Percentiles rank a stretch among this genome's conserved stretches.
phyloP scores from a whole-genome alignment of 2,797 vertebrate genomes.

The Enteromius unitaeniatus region DNA sequence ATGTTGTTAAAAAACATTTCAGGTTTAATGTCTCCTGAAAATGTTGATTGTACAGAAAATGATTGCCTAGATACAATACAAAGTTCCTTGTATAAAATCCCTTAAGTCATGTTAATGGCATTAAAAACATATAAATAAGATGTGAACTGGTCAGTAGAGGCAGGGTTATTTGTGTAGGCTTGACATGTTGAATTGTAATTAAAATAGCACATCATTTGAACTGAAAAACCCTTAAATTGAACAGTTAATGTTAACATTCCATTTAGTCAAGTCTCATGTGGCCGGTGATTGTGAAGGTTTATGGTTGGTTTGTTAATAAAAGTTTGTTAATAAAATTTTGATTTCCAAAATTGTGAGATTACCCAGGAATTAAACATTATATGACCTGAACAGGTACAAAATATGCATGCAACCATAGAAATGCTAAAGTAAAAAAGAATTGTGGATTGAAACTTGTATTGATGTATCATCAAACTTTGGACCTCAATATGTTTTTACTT shows the following conservation, averaged over 20 bases:
- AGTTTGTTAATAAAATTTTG: background rate
- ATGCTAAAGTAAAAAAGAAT: background rate
- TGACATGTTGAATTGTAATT: background rate
- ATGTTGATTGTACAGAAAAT: background rate
- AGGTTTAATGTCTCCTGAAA: background rate
- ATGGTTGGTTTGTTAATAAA: conserved; percentile 19
- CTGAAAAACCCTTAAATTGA: background rate
- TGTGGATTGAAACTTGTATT: background rate
- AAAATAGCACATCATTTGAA: background rate
- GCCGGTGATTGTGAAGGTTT: background rate
- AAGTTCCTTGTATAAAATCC: background rate
- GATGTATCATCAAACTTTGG: background rate
- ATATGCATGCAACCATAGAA: background rate
- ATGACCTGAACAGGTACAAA: background rate
- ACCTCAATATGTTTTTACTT: conserved; percentile 11
- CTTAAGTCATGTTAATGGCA: background rate
- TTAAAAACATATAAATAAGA: conserved; percentile 5
- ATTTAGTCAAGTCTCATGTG: background rate
- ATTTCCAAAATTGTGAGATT: background rate
- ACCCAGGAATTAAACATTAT: background rate
- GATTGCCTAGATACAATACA: background rate
- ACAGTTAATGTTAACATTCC: background rate
- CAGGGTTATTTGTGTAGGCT: background rate
- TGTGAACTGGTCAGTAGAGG: background rate
- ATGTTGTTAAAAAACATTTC: background rate